Evolutionary conservation across 2,797 vertebrate genomes (phyloP).

Genomic region (Anabacerthia variegaticeps): DNA sequence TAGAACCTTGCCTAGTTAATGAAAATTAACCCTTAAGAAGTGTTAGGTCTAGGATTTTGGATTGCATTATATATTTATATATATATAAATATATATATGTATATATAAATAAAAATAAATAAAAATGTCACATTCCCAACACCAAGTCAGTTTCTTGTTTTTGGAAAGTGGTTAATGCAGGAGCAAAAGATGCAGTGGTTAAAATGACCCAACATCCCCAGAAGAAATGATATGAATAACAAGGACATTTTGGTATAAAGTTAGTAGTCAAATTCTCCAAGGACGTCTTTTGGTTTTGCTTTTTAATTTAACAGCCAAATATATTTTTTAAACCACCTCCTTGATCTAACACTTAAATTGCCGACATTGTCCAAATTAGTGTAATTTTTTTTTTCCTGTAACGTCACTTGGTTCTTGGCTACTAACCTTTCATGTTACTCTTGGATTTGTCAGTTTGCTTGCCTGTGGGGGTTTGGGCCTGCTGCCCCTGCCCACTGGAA

Average conservation of each 20-base stretch:
- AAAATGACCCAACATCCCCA: constrained; percentile 87
- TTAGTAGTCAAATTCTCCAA: constrained; percentile 99
- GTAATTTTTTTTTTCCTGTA: constrained; percentile 81
- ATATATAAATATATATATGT: constrained; percentile 8
- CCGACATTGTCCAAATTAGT: constrained; percentile 78
- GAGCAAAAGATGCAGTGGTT: constrained; percentile 85
- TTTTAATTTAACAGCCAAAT: constrained; percentile 87
- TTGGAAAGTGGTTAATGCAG: constrained; percentile 86
- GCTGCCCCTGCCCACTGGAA: constrained; percentile 98
- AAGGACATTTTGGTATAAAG: constrained; percentile 94
- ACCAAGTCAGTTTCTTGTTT: constrained; percentile 78
- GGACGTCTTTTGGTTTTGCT: constrained; percentile 92
- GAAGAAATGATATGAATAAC: constrained; percentile 86
- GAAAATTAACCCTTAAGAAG: constrained; percentile 68
- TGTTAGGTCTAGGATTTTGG: constrained; percentile 89
- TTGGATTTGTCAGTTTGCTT: constrained; percentile 99
- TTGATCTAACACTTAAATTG: constrained; percentile 85
- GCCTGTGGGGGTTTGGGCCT: constrained; percentile 99
- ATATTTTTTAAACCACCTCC: constrained; percentile 82
- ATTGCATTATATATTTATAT: constrained; percentile 73
- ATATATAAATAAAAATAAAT: constrained; percentile 40
- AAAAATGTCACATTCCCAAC: constrained; percentile 78
- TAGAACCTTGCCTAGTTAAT: constrained; percentile 48
- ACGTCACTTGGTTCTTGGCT: constrained; percentile 99
- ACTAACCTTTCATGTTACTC: constrained; percentile 99